Conservation (phyloP, 2,888 invertebrate species). For the Aspidiotus destructor region DNA sequence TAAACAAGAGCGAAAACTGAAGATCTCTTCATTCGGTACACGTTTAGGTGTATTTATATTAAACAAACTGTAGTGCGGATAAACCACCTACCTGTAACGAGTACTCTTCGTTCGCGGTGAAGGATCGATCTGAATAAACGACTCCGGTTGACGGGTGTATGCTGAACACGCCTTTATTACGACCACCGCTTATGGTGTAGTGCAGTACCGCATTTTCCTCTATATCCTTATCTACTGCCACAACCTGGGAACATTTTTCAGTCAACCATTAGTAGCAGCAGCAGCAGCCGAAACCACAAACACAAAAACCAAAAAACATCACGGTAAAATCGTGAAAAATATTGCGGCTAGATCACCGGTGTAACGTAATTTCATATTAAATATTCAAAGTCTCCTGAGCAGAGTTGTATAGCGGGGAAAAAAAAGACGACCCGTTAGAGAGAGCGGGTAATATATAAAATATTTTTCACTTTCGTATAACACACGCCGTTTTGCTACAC, state of each 20-base stretch:
- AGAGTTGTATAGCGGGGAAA: too few relatives aligned
- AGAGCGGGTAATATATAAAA: too few relatives aligned
- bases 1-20: too few relatives aligned
- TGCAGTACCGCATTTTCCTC: constrained; percentile 73
- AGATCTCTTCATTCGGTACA: too few relatives aligned
- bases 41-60: too few relatives aligned
- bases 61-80: too few relatives aligned
- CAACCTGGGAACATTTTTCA: constrained; percentile 48
- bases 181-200: constrained; percentile 71
- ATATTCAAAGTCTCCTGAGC: too few relatives aligned
- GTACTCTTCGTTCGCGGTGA: constrained; percentile 58
- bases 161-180: constrained; percentile 62
- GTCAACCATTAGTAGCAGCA: background rate
- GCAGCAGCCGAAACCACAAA: constrained; percentile 8
- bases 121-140: constrained; percentile 63
- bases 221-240: constrained; percentile 71
- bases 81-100: constrained; percentile 52
- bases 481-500: too few relatives aligned
- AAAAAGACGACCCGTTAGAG: too few relatives aligned
- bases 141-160: constrained; percentile 74
- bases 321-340: constrained; percentile 12
- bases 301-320: background rate
- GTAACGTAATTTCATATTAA: background rate
- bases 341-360: constrained; percentile 17
- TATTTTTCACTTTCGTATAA: too few relatives aligned